Percentiles rank a stretch among this genome's conserved stretches.
These are phyloP conservation scores for Patiria miniata DNA, from an alignment of 35 echinoderm and acorn worm genomes.

Conservation along the genomic window DNA sequence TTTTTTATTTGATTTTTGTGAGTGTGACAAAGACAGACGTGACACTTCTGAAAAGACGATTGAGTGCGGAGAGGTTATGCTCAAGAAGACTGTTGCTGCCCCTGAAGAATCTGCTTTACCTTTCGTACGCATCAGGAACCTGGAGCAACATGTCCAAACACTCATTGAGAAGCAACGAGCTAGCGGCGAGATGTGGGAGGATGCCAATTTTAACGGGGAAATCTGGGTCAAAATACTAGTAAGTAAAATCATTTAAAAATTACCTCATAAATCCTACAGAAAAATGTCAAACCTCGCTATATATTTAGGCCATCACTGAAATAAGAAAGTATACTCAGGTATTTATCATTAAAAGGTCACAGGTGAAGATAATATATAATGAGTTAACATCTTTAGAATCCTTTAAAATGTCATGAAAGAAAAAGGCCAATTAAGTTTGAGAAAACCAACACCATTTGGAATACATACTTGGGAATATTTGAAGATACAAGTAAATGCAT, in stretches of 20 bases:
- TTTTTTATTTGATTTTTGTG: background rate
- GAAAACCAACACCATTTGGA: too few species aligned
- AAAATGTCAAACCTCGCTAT: background rate
- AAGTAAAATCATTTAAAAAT: too few species aligned
- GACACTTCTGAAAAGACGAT: background rate
- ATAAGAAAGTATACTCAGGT: too few species aligned
- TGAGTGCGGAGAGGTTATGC: background rate
- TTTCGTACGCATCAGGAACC: background rate
- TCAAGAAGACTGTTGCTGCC: background rate
- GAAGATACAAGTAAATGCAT: too few species aligned
- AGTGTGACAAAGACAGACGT: background rate
- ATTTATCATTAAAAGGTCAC: too few species aligned
- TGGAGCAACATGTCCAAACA: background rate
- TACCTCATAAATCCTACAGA: too few species aligned
- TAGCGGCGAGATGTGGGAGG: background rate
- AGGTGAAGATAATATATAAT: too few species aligned
- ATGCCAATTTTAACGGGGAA: background rate
- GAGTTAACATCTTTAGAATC: too few species aligned
- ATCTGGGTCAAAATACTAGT: background rate
- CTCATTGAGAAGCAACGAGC: background rate
- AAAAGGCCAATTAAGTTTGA: too few species aligned
- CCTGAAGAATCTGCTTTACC: background rate
- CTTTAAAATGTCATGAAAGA: too few species aligned
- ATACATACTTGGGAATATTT: too few species aligned
- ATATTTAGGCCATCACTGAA: background rate